These are phyloP conservation scores for Ferdinandea cuprea DNA, from an alignment of 2,888 invertebrate genomes.

Conservation along the genomic window DNA sequence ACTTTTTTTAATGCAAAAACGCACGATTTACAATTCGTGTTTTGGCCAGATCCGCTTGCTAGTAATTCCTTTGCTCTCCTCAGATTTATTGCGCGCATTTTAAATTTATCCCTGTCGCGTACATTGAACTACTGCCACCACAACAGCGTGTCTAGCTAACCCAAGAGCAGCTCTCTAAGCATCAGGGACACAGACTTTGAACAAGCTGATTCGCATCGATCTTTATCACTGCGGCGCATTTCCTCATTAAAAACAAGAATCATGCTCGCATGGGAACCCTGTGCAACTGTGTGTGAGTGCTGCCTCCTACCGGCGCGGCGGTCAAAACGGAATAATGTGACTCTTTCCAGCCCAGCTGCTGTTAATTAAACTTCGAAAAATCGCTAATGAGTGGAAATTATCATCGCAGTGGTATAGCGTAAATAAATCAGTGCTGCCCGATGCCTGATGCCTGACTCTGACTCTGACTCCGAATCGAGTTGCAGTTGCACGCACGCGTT, in stretches of 20 bases:
- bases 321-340: constrained; percentile 52
- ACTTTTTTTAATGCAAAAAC: constrained; percentile 32
- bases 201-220: constrained; percentile 65
- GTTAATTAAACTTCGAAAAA: constrained; percentile 73
- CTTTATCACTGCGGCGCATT: constrained; percentile 67
- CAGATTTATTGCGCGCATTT: constrained; percentile 49
- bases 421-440: constrained; percentile 70
- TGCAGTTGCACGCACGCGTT: constrained; percentile 69
- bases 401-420: constrained; percentile 61
- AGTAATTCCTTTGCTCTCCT: background rate
- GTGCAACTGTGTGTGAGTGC: constrained; percentile 20
- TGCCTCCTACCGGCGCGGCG: constrained; percentile 49
- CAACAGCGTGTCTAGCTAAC: constrained; percentile 32
- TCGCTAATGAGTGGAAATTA: constrained; percentile 74
- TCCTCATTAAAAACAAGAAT: constrained; percentile 70
- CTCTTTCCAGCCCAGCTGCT: constrained; percentile 61
- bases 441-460: no score
- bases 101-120: constrained; percentile 46
- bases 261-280: constrained; percentile 48
- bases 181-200: constrained; percentile 38
- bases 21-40: constrained; percentile 64
- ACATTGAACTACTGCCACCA: constrained; percentile 2
- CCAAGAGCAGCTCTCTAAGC: constrained; percentile 46
- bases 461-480: constrained; percentile 21
- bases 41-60: constrained; percentile 7